Percentiles rank a stretch among this genome's conserved stretches.
Evolutionary conservation across 2,797 vertebrate species (phyloP).

Genomic region (Xiphorhynchus erythropygius): DNA sequence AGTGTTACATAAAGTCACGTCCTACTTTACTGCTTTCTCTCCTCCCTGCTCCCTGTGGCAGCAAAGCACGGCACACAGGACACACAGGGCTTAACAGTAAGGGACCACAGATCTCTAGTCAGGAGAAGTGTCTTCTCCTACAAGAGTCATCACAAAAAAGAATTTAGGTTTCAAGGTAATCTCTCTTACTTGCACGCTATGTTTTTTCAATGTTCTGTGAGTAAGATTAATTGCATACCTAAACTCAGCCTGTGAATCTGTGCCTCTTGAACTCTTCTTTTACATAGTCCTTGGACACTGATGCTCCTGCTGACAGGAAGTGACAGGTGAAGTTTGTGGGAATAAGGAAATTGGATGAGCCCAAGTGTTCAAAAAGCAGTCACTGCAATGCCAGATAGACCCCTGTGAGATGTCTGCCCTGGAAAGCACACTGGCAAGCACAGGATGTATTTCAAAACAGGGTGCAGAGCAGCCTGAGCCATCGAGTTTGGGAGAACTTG

Average conservation of each 20-base stretch:
- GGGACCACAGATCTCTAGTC: background rate
- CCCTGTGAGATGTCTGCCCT: background rate
- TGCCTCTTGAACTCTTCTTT: background rate
- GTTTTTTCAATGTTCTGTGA: background rate
- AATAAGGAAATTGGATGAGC: background rate
- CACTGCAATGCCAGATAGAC: background rate
- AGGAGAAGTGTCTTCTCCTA: background rate
- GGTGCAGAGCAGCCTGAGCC: background rate
- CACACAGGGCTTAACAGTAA: background rate
- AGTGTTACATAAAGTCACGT: background rate
- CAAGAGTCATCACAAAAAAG: background rate
- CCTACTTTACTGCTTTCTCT: background rate
- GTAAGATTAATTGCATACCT: background rate
- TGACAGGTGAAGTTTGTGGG: background rate
- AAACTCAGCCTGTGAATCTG: background rate
- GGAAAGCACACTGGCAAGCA: background rate
- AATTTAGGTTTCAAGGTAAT: background rate
- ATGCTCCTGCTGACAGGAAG: background rate
- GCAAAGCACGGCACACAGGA: background rate
- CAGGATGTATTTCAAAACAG: background rate
- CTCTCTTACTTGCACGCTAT: background rate
- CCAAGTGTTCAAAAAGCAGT: background rate
- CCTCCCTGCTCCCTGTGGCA: background rate
- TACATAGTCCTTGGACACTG: no score
- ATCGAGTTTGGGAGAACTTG: background rate